Conservation (phyloP, 2,797 vertebrate species). For the Lemur catta region DNA sequence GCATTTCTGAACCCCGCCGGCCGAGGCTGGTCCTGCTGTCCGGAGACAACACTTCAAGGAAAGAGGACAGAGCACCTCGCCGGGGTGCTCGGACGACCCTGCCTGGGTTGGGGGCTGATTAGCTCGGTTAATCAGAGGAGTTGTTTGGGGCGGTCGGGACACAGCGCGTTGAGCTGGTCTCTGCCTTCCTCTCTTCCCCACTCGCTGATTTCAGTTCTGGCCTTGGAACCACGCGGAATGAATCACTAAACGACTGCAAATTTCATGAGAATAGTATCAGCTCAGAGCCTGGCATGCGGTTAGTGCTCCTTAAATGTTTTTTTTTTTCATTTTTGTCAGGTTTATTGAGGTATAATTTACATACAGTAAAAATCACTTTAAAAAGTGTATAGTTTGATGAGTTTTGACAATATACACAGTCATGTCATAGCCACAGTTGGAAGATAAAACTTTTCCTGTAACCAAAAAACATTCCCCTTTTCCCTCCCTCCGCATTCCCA, state of each 20-base stretch:
- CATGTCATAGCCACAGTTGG: not conserved
- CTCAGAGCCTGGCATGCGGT: not conserved
- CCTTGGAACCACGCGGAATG: not conserved
- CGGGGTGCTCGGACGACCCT: rapidly evolving
- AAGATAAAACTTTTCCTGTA: not conserved
- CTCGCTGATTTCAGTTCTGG: not conserved
- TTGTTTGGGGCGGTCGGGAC: too few species aligned
- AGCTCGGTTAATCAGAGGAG: not conserved
- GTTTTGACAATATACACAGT: not conserved
- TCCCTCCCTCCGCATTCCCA: not conserved
- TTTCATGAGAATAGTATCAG: not conserved
- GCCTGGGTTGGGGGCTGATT: rapidly evolving
- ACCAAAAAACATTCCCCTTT: not conserved
- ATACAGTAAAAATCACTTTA: not conserved
- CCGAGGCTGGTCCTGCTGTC: too few species aligned
- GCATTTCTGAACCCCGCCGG: not conserved
- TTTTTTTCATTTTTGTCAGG: not conserved
- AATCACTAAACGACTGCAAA: too few species aligned
- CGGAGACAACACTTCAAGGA: not conserved
- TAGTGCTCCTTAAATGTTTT: not conserved
- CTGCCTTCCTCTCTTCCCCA: not conserved
- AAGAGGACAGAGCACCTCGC: not conserved
- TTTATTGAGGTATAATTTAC: not conserved
- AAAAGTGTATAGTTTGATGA: not conserved
- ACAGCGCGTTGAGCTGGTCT: rapidly evolving